These are phyloP conservation scores for Myiothlypis coronata DNA, from an alignment of 2,797 vertebrate genomes.

Conservation along the genomic window DNA sequence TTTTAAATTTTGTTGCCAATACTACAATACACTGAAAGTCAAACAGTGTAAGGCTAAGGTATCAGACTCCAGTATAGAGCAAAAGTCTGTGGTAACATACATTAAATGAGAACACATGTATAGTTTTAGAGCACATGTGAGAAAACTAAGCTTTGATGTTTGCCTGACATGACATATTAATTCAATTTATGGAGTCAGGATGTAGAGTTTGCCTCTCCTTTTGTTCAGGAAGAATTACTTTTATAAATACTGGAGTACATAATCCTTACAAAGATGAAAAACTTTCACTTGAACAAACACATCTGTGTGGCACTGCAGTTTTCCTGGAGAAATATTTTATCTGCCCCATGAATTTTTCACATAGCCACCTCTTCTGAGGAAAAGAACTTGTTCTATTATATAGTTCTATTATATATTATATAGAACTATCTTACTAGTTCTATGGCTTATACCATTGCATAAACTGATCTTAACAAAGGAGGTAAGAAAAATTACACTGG, in stretches of 20 bases:
- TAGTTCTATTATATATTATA: neutral
- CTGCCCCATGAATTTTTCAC: neutral
- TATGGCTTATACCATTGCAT: neutral
- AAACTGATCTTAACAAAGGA: neutral
- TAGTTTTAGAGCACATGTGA: neutral
- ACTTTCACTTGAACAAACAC: neutral
- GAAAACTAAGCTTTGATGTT: neutral
- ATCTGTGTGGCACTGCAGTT: neutral
- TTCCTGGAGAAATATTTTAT: neutral
- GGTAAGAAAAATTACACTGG: neutral
- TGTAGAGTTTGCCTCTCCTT: neutral
- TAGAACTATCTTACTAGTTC: neutral
- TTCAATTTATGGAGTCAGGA: neutral
- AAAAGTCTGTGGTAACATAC: neutral
- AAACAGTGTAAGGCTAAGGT: neutral
- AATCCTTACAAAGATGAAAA: neutral
- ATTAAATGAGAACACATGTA: neutral
- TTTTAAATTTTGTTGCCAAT: neutral
- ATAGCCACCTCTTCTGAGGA: neutral
- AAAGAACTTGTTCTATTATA: neutral
- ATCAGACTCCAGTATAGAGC: neutral
- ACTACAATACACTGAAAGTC: neutral
- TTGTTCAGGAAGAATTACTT: neutral
- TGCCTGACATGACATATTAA: neutral
- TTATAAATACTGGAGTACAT: neutral